Evolutionary conservation across 2,888 invertebrate species (phyloP), one percentile per base, ranked within the genome.

Genomic region (Epiperipatus broadwayi): DNA sequence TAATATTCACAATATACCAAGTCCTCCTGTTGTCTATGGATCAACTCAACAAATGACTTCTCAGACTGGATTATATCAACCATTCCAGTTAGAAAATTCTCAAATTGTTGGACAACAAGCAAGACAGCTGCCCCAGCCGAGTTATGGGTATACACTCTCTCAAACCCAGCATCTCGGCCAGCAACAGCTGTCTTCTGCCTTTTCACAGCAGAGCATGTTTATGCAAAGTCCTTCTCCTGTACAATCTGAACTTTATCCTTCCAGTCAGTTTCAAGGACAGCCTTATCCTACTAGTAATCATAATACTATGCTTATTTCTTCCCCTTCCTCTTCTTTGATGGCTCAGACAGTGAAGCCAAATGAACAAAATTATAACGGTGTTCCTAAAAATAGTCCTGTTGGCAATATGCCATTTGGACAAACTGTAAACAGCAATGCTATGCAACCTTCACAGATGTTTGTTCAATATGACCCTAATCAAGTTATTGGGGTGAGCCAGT

Each of bases 261-360:
- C 69, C 49, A 69, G 69, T 10, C 72, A 71, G 50, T 72, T 67
- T 48, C 64, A 72, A 40, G 62, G 72, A 50, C 55, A 51, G 43
- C 45, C 49, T 4, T 44, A 45, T 12, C 74, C 75, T 10, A 69
- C 71, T 46, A 79, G 72, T 55, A 83, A 77, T 58, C 81, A 80
- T 35, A 81, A 75, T 53, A 81, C 83, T 14, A 78, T 85, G 49
- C 71, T 85, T 50, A 59, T 60, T 37, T 84, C 84, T 48, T 80
- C 81, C 27, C 78, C 81, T 45, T 76, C 78, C 40, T 78, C 81
- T 42, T 83, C 81, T 59, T 66, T 84, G 48, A 84, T 84, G 81
- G 80, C 83, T 4, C 75, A 80, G 25, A 76, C 77, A 43, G 79
- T 81, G 37, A 84, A 83, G 53, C 75, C 78, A n/a, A n/a, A n/a